Conservation (phyloP, 1,140 invertebrate species). For the Paracyclopina nana region DNA sequence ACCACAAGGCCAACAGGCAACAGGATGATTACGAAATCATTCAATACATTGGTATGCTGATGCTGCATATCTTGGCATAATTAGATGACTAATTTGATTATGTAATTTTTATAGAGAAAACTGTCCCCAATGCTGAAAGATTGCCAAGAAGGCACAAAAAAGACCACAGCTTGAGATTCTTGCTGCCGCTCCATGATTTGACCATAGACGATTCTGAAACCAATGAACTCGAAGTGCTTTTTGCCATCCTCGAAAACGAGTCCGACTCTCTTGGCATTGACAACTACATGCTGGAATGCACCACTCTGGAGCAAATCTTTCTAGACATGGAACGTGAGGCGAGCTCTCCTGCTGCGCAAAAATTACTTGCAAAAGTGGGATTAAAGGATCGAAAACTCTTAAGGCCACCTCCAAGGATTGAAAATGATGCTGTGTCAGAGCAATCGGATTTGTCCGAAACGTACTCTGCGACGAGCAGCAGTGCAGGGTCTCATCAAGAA, state of each 20-base stretch:
- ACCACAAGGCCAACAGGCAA: neutral
- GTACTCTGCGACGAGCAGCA: too few relatives aligned
- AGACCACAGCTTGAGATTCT: conserved; percentile 28
- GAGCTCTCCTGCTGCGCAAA: neutral
- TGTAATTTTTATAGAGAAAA: too few relatives aligned
- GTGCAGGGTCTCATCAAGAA: too few relatives aligned
- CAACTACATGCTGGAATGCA: conserved; percentile 39
- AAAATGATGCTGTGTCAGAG: too few relatives aligned
- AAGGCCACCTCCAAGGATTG: neutral
- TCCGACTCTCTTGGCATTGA: conserved; percentile 28
- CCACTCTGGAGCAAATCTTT: conserved; percentile 34
- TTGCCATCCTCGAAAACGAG: conserved; percentile 30
- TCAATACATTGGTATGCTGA: neutral
- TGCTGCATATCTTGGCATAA: neutral
- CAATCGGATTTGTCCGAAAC: too few relatives aligned
- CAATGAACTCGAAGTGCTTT: conserved; percentile 30
- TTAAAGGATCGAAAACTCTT: neutral
- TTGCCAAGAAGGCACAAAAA: too few relatives aligned
- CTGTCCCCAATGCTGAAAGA: too few relatives aligned
- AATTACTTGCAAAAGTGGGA: neutral
- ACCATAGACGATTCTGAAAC: conserved; percentile 30
- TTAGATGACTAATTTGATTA: conserved; percentile 22
- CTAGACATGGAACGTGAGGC: neutral
- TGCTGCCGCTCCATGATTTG: conserved; percentile 26
- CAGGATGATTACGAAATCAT: neutral